These are phyloP conservation scores for Chesias legatella DNA, from an alignment of 2,888 invertebrate genomes.

Conservation along the genomic window DNA sequence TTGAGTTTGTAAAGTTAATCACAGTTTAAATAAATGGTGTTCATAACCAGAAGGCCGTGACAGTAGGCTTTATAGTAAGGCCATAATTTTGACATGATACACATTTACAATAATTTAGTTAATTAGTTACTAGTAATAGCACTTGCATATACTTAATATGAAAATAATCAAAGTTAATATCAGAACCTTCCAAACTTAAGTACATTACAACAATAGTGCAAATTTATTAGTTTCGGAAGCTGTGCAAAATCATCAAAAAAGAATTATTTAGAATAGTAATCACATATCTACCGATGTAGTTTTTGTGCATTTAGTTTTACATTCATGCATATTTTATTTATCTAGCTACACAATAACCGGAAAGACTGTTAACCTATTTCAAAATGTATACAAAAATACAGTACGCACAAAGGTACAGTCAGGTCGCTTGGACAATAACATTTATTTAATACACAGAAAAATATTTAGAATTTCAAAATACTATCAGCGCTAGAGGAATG, in stretches of 20 bases:
- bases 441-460: constrained; percentile 33
- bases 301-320: constrained; percentile 11
- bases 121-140: constrained; percentile 31
- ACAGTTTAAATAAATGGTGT: constrained; percentile 71
- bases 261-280: constrained; percentile 13
- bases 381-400: constrained; percentile 50
- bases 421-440: constrained; percentile 46
- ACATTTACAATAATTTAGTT: constrained; percentile 47
- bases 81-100: constrained; percentile 41
- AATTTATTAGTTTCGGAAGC: constrained; percentile 22
- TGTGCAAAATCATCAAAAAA: constrained; percentile 16
- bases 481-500: constrained; percentile 71
- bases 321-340: constrained; percentile 21
- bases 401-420: constrained; percentile 49
- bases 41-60: constrained; percentile 57
- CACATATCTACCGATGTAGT: constrained; percentile 11
- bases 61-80: constrained; percentile 56
- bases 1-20: constrained; percentile 72
- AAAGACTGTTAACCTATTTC: constrained; percentile 38
- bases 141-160: constrained; percentile 28
- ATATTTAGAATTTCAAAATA: constrained; percentile 52
- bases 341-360: constrained; percentile 28
- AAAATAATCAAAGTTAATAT: constrained; percentile 47
- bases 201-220: constrained; percentile 50
- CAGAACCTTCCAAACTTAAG: constrained; percentile 56